Evolutionary conservation across 2,797 vertebrate genomes (phyloP).

Genomic region (Parotocinclus haroldoi): DNA sequence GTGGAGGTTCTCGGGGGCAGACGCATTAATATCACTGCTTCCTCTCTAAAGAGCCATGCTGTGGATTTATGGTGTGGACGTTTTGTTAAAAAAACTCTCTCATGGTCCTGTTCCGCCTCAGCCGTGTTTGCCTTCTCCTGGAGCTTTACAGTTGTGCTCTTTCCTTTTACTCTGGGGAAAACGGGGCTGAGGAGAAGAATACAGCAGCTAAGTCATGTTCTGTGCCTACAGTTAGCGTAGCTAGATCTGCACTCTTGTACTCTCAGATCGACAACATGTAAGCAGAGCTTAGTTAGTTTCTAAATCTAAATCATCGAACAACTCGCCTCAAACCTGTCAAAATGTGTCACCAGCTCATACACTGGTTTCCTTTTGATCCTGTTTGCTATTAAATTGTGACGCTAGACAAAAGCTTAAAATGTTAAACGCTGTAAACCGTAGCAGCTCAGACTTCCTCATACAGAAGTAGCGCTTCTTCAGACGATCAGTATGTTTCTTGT

Average conservation of each 20-base stretch:
- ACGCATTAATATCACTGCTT: conserved; percentile 42
- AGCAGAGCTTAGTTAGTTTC: too few species aligned
- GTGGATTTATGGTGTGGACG: conserved; percentile 51
- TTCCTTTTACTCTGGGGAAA: conserved; percentile 34
- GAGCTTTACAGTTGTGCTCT: conserved; percentile 53
- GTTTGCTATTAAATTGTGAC: too few species aligned
- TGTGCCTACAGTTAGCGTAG: not conserved
- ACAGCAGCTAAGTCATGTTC: not conserved
- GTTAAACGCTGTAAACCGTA: too few species aligned
- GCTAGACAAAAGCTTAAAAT: too few species aligned
- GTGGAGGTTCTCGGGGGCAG: conserved; percentile 37
- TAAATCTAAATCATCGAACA: too few species aligned
- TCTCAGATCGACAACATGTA: too few species aligned
- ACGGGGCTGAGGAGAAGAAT: not conserved
- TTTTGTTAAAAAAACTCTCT: conserved; percentile 57
- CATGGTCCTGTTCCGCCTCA: conserved; percentile 40
- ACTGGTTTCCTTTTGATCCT: too few species aligned
- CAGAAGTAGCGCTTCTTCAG: too few species aligned
- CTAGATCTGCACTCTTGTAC: not conserved
- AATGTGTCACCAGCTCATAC: too few species aligned
- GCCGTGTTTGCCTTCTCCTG: conserved; percentile 58
- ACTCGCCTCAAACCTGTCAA: too few species aligned
- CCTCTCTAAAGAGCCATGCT: conserved; percentile 34
- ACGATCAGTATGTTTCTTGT: too few species aligned
- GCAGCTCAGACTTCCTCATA: too few species aligned